Percentiles rank a stretch among this genome's conserved stretches.
Evolutionary conservation across 2,888 invertebrate genomes (phyloP).

Genomic region (Girardia tigrina): DNA sequence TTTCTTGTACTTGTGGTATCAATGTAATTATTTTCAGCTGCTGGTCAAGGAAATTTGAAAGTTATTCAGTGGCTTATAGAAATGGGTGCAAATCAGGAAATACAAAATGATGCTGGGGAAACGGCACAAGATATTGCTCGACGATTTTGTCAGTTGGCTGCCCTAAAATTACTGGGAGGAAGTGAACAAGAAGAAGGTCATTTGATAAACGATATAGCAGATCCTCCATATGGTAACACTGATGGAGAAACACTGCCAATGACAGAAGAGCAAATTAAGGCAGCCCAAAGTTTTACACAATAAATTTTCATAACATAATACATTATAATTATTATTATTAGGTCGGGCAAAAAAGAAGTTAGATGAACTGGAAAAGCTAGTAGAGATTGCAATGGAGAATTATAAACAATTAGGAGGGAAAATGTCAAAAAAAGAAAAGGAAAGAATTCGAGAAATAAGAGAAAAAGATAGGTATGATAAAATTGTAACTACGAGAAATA

Average conservation of each 20-base stretch:
- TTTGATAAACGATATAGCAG: conserved; percentile 39
- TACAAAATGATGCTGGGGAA: conserved; percentile 48
- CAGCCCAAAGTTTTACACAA: conserved; percentile 40
- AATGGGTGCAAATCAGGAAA: conserved; percentile 48
- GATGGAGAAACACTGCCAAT: conserved; percentile 41
- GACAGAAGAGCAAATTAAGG: conserved; percentile 41
- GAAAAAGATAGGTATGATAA: conserved; percentile 33
- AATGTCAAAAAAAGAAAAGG: conserved; percentile 38
- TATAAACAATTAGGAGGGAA: conserved; percentile 49
- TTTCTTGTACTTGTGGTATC: no score
- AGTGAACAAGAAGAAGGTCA: conserved; percentile 37
- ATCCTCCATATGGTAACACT: conserved; percentile 41
- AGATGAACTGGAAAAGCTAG: conserved; percentile 45
- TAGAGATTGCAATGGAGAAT: conserved; percentile 48
- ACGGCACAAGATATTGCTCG: conserved; percentile 47
- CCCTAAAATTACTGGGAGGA: conserved; percentile 44
- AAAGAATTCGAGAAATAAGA: conserved; percentile 31
- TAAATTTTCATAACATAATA: not conserved
- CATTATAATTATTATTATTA: conserved; percentile 37
- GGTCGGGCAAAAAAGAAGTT: conserved; percentile 46
- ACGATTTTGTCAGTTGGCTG: conserved; percentile 48
- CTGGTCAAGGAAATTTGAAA: conserved; percentile 49
- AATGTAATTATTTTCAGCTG: no score
- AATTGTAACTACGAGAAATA: no score
- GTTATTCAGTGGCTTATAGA: conserved; percentile 50